Conservation (phyloP, 2,113 vertebrate species). For the Panthera tigris region DNA sequence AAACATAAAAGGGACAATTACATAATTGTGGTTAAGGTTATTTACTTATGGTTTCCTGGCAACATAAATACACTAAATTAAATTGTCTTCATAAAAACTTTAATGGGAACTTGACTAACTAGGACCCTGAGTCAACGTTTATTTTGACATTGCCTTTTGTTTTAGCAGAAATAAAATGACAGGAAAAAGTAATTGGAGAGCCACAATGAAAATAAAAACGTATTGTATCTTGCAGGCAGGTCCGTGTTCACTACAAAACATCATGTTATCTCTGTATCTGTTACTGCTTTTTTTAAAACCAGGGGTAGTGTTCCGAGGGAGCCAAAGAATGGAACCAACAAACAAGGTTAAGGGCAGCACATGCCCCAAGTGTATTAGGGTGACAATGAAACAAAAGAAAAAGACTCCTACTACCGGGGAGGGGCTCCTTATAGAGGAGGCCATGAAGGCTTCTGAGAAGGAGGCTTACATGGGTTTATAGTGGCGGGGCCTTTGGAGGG, state of each 20-base stretch:
- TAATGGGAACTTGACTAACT: neutral
- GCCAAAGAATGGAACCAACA: too few species aligned
- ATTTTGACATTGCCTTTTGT: neutral
- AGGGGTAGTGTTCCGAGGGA: too few species aligned
- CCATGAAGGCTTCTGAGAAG: too few species aligned
- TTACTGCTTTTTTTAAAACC: too few species aligned
- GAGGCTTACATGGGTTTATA: too few species aligned
- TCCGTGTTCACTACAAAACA: neutral
- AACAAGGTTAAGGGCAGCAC: too few species aligned
- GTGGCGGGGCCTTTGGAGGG: too few species aligned
- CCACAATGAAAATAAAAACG: neutral
- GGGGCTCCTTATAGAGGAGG: too few species aligned
- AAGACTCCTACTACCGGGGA: too few species aligned
- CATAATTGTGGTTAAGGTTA: neutral
- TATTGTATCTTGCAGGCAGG: neutral
- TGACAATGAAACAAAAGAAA: too few species aligned
- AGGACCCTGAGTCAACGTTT: neutral
- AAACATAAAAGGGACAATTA: conserved; percentile 6
- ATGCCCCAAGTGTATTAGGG: too few species aligned
- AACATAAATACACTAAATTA: neutral
- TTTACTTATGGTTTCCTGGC: neutral
- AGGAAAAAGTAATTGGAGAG: neutral
- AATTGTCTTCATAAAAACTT: neutral
- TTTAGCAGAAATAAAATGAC: neutral
- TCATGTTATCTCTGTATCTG: neutral